Percentiles rank a stretch among this genome's conserved stretches.
Conservation (phyloP, 1,140 invertebrate genomes). For the Coptotermes formosanus region DNA sequence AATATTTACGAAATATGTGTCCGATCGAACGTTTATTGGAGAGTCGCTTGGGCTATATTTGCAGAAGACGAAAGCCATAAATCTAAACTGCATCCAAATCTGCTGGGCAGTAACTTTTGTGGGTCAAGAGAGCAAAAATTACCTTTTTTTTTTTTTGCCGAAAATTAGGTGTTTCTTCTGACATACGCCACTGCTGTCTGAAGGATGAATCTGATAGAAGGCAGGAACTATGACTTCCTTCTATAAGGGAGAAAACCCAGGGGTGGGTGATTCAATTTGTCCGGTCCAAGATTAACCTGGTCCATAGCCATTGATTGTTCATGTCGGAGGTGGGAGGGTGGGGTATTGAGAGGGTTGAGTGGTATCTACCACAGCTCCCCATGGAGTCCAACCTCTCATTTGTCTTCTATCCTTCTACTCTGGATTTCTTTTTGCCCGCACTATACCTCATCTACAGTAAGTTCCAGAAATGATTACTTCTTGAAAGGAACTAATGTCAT, state of each 20-base stretch:
- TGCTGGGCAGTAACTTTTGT: no score
- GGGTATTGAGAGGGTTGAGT: background rate
- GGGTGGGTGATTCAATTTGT: conserved; percentile 17
- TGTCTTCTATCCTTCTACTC: conserved; percentile 6
- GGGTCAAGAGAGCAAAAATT: no score
- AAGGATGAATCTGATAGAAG: no score
- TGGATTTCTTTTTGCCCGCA: background rate
- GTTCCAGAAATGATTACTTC: background rate
- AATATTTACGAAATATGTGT: no score
- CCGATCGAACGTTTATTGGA: no score
- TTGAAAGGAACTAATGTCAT: no score
- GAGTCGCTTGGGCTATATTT: no score
- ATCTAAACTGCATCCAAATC: no score
- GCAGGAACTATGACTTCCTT: background rate
- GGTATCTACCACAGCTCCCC: background rate
- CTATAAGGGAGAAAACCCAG: background rate
- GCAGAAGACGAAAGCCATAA: no score
- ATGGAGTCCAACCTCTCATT: background rate
- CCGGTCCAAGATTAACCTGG: conserved; percentile 13
- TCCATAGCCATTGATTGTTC: conserved; percentile 14
- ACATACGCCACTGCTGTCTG: background rate
- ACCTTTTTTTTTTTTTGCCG: no score
- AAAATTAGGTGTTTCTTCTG: no score
- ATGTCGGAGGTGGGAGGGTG: background rate
- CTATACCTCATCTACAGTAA: background rate